Evolutionary conservation across 2,113 vertebrate species (phyloP).

Genomic region (Rhombomys opimus): DNA sequence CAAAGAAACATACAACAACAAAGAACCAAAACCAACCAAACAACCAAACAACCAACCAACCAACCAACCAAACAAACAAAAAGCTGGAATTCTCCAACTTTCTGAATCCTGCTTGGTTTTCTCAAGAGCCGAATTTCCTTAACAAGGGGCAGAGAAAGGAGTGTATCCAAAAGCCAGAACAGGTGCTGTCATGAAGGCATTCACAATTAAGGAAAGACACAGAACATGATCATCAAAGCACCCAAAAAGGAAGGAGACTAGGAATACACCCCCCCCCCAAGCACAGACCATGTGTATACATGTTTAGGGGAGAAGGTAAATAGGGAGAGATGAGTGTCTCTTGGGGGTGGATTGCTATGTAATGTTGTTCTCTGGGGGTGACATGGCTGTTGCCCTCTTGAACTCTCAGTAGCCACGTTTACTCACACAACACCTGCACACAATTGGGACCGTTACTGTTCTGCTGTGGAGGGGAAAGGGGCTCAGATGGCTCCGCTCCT

Average conservation of each 20-base stretch:
- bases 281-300: background rate
- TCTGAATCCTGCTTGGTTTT: background rate
- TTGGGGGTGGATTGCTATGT: background rate
- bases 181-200: background rate
- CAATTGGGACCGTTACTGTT: background rate
- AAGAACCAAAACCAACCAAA: background rate
- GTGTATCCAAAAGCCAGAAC: background rate
- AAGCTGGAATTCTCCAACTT: background rate
- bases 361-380: background rate
- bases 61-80: background rate
- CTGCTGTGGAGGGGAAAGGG: background rate
- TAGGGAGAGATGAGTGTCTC: background rate
- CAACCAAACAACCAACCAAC: background rate
- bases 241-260: background rate
- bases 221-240: background rate
- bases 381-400: background rate
- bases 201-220: background rate
- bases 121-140: background rate
- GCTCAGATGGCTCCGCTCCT: background rate
- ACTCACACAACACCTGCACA: background rate
- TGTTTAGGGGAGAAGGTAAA: background rate
- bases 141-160: background rate
- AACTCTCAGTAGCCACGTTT: background rate
- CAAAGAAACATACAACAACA: background rate
- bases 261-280: background rate